Evolutionary conservation across 2,113 vertebrate genomes (phyloP), one percentile per base, ranked within the genome.

Genomic region (Pitta sordida): DNA sequence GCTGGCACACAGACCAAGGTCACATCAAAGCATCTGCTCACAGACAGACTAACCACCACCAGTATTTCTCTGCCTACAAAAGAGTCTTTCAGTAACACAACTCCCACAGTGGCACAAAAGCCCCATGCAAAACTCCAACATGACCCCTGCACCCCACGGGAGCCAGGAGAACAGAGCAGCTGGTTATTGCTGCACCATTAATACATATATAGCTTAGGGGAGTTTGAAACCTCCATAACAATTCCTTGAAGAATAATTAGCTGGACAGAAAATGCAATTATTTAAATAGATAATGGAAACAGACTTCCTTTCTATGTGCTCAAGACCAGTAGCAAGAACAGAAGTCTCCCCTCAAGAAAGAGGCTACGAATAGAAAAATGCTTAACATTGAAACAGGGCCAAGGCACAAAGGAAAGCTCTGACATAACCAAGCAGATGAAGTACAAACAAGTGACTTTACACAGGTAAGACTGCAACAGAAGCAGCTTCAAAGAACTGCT

Each of bases 21-120:
- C 59, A 70, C 64, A 74, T 43, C 79, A 63, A 77, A 96, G 77
- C 88, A 83, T 49, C 85, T 82, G 86, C 78, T 96, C 58, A 26
- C 37, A 6, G 36, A 67, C 44, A 34, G 62, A 84, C 65, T 55
- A 85, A 82, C 67, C 69, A 84, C 26, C 53, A 76, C 16, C 53
- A 62, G 13, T 4, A 41, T 32, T 91, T 36, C 76, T 83, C 49
- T 37, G 53, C 74, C 73, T 77, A 91, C 67, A 85, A 85, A 88
- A 59, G 36, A 86, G 55, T 13, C 78, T 65, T 92, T 89, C 87
- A 92, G 21, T 23, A 85, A 70, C 52, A 59, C 41, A 67, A 41
- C 63, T 62, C 58, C 44, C 37, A 85, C 0, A 0, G 24, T 11
- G 41, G 62, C 74, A 89, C 46, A 87, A 86, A 93, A 93, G 39